A percentile compares a stretch with the other conserved stretches of the same genome.
These are phyloP conservation scores for Brachionus koreanus DNA, from an alignment of 1,140 invertebrate species.

Conservation along the genomic window DNA sequence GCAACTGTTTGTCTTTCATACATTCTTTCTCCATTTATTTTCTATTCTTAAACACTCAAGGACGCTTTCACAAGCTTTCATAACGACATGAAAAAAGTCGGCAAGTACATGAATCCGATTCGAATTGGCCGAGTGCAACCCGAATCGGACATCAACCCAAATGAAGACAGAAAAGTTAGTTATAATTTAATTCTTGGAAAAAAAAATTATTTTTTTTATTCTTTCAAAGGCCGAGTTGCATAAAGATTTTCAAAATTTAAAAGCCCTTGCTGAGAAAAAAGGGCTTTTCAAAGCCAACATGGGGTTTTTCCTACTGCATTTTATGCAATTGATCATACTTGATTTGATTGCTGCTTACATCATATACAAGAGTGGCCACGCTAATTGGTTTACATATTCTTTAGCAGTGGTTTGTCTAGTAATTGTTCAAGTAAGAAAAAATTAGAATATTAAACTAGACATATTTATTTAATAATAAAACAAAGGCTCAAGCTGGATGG, in stretches of 20 bases:
- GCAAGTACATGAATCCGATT: neutral
- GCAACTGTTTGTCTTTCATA: constrained; percentile 51
- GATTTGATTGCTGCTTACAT: neutral
- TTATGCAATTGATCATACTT: neutral
- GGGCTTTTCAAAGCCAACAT: neutral
- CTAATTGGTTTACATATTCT: neutral
- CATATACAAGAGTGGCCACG: neutral
- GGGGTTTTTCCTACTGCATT: neutral
- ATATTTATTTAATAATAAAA: neutral
- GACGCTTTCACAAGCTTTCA: constrained; percentile 10
- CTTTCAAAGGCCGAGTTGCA: neutral
- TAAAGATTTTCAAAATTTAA: constrained; percentile 24
- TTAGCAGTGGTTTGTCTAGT: neutral
- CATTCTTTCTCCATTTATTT: neutral
- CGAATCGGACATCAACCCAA: neutral
- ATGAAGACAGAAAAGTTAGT: neutral
- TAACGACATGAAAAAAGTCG: neutral
- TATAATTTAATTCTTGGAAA: neutral
- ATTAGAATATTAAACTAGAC: neutral
- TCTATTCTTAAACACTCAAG: neutral
- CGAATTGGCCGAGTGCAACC: neutral
- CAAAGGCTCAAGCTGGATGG: constrained; percentile 47
- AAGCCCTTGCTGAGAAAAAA: neutral
- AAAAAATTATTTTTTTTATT: neutral
- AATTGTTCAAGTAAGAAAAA: neutral